Base-by-base conservation (phyloP, 2,888 invertebrate species). In the Matsumyia berberina region DNA sequence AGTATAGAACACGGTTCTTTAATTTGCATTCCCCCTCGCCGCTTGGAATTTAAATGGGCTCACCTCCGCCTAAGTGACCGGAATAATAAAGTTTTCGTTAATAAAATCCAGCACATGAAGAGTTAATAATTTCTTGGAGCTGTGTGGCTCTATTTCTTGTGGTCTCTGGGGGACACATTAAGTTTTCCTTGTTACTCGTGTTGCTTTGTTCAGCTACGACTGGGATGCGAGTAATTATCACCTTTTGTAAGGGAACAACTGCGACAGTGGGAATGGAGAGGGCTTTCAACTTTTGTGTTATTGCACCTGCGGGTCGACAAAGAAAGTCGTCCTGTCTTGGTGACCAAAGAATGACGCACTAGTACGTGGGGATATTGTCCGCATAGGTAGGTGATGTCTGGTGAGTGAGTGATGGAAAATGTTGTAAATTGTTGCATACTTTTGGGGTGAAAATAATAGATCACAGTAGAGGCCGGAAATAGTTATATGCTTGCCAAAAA, bases 31-130 rank as follows among this genome's bases (percentile, higher is more conserved):
- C 17, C n/a, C 35, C 53, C 70, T 15, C 44, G 17, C 31, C 1
- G 78, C 55, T 29, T 57, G 17, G 83, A 83, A 83, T 83, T 31
- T 58, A 49, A 78, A 83, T 57, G 29, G 55, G 62, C 46, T 37
- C 53, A 53, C 33, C 72, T 60, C 55, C 19, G 49, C 12, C 35
- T n/a, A 60, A 42, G 70, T 78, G 82, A 6, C 42, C 46, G 60
- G 82, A 82, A 82, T 82, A 82, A 72, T 73, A 72, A 82, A 51
- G 44, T 12, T 19, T 24, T 60, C 24, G 33, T 60, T 62, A 49
- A 76, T 69, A 69, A 35, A 57, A 70, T 72, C 55, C 66, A 58
- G 49, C 70, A 44, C 72, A 77, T 35, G 64, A 5, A 64, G 39
- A 5, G 42, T 33, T 72, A 60, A 31, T 60, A 57, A 64, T 64